Evolutionary conservation across 2,113 vertebrate genomes (phyloP).

Genomic region (Glareola pratincola): DNA sequence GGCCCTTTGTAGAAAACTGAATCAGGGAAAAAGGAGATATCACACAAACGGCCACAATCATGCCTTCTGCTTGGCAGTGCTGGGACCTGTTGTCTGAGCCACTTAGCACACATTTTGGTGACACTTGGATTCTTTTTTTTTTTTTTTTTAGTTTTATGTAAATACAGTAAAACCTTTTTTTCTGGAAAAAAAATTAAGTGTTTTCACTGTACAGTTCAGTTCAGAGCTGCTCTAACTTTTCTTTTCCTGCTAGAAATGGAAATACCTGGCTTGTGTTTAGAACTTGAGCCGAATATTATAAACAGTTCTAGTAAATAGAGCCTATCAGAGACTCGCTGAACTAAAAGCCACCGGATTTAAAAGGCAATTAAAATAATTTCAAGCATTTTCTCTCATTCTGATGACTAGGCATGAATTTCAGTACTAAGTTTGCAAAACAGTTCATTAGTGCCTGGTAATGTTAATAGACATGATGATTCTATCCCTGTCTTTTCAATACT

Average conservation of each 20-base stretch:
- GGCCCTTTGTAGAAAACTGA: background rate
- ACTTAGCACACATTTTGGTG: background rate
- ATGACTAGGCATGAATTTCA: background rate
- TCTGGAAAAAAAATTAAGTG: background rate
- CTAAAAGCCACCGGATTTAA: background rate
- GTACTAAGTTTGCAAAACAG: background rate
- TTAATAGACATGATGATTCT: background rate
- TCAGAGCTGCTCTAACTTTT: background rate
- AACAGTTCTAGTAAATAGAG: background rate
- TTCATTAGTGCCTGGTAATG: background rate
- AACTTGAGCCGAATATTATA: background rate
- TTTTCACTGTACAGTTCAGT: background rate
- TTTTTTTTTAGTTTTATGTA: background rate
- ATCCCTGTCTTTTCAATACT: background rate
- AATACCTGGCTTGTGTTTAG: background rate
- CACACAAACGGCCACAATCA: background rate
- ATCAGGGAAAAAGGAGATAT: background rate
- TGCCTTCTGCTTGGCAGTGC: background rate
- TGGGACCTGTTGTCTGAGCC: background rate
- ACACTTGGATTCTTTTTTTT: background rate
- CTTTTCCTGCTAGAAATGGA: background rate
- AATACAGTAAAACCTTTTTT: background rate
- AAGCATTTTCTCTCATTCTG: background rate
- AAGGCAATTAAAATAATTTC: background rate
- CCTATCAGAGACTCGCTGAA: background rate